A percentile compares a stretch with the other conserved stretches of the same genome.
Conservation (phyloP, 1,140 invertebrate genomes). For the Archegozetes longisetosus region DNA sequence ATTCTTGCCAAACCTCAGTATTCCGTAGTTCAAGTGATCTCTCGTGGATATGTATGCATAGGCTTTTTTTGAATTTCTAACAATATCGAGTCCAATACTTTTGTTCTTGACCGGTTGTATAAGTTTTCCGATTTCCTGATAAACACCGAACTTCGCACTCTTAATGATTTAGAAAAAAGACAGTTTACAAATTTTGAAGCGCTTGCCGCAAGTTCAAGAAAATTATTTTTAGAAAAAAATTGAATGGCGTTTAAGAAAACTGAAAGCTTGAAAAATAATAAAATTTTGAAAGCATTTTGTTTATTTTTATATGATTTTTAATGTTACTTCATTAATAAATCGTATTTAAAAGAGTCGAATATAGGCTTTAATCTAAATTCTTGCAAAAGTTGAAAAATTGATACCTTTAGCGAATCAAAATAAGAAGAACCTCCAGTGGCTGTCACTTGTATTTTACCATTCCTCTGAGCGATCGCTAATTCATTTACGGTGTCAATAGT, state of each 20-base stretch:
- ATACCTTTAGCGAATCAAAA: constrained; percentile 7
- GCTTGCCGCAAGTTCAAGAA: too few species aligned
- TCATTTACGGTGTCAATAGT: constrained; percentile 9
- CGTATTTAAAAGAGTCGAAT: background rate
- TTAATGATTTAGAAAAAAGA: background rate
- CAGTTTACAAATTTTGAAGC: background rate
- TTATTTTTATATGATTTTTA: too few species aligned
- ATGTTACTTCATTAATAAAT: too few species aligned
- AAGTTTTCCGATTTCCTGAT: background rate
- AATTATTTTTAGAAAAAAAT: too few species aligned
- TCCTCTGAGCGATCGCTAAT: background rate
- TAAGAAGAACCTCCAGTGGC: constrained; percentile 1
- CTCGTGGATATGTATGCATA: background rate
- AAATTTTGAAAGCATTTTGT: too few species aligned
- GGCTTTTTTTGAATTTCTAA: background rate
- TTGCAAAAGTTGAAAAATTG: background rate
- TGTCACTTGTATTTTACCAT: constrained; percentile 1
- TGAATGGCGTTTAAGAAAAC: too few species aligned
- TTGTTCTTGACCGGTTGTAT: background rate
- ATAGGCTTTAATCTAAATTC: background rate
- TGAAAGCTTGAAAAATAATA: too few species aligned
- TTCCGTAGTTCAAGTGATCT: background rate
- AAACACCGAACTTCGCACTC: background rate
- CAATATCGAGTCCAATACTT: background rate
- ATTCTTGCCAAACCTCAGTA: background rate